Evolutionary conservation across 2,888 invertebrate genomes (phyloP).

Genomic region (Germaria angustata): DNA sequence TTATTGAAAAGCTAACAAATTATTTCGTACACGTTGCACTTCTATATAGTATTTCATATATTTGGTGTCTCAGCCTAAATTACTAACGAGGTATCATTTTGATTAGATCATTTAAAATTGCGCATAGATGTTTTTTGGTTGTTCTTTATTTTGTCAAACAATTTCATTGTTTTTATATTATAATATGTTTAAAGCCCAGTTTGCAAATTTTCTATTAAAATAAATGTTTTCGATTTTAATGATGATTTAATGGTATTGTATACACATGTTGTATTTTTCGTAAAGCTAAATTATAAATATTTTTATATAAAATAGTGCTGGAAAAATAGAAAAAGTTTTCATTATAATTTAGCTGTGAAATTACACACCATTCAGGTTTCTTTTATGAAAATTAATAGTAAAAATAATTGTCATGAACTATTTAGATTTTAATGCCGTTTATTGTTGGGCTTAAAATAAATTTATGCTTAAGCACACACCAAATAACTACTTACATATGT

Average conservation of each 20-base stretch:
- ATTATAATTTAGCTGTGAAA: neutral
- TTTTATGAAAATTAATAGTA: neutral
- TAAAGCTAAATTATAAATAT: neutral
- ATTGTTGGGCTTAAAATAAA: neutral
- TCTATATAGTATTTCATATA: too few species aligned
- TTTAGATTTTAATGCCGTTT: neutral
- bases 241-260: neutral
- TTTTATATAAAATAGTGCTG: slow-evolving; percentile 3
- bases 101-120: too few species aligned
- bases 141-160: slow-evolving; percentile 15
- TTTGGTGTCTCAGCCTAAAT: too few species aligned
- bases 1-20: too few species aligned
- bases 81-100: too few species aligned
- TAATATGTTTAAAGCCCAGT: neutral
- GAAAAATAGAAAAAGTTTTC: neutral
- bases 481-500: neutral
- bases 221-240: neutral
- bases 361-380: neutral
- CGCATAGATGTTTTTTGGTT: neutral
- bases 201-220: slow-evolving; percentile 31
- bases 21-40: too few species aligned
- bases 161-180: slow-evolving; percentile 14
- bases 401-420: neutral
- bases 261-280: neutral
- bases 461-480: neutral